Base-by-base conservation (phyloP, 1,140 invertebrate genomes). In the Dolichoris vasculosae region DNA sequence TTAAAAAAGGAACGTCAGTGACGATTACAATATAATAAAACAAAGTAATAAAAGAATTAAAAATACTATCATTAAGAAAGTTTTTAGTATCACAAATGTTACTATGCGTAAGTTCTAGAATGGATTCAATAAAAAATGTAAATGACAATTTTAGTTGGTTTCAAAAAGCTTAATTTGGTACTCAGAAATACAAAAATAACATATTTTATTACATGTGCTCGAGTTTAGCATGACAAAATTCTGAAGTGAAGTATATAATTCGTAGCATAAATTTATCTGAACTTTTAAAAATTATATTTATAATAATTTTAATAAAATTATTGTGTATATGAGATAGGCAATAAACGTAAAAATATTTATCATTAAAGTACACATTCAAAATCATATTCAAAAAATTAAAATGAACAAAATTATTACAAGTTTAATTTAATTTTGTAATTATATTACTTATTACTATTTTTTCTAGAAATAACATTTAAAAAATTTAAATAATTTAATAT, bases 21-120 rank as follows among this genome's bases (percentile, higher is more conserved):
- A 35, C 7, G 38, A 83, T 83, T 76, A 13, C 20, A 75, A 63
- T 40, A 63, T 43, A 0, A 20, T 63, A 55, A 59, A 82, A 26
- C 15, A 63, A 32, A 55, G 23, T 77, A 59, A 63, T 15, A 78
- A 63, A 80, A 75, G 11, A 79, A 40, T 79, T 20, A 17, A 63
- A 79, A 59, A 80, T 30, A 23, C 32, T 64, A 80, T 43, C 32
- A 46, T 43, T 46, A 23, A 67, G 32, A 81, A 81, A 81, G 63
- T 73, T 82, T 75, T 55, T 73, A 73, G 32, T 38, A 77, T 35
- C 17, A 69, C 43, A 48, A 35, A 48, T 63, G 38, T 59, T 30
- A 40, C n/a, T 51, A 79, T 81, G 35, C n/a, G 78, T 81, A 81
- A 46, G 78, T 43, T 81, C n/a, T 81, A 73, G 51, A n/a, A 73